Conservation (phyloP, 2,888 invertebrate species). For the Orchesella flavescens region DNA sequence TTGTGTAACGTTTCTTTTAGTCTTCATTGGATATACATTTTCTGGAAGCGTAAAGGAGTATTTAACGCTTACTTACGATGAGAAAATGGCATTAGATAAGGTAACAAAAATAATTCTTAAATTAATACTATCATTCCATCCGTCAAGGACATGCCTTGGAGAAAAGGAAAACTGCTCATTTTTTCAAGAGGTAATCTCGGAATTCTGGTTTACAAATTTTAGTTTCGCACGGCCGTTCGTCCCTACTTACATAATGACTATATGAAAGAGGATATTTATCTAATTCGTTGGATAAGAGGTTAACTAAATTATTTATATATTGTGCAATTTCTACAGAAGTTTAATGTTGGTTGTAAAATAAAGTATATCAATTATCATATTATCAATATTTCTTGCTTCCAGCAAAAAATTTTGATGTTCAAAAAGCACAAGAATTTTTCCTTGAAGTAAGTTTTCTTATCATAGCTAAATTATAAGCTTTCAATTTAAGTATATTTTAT, state of each 20-base stretch:
- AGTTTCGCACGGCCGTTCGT: slow-evolving; percentile 1
- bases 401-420: slow-evolving; percentile 28
- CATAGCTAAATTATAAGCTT: too few relatives aligned
- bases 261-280: slow-evolving; percentile 32
- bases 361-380: too few relatives aligned
- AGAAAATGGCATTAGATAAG: slow-evolving; percentile 8
- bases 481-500: too few relatives aligned
- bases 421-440: slow-evolving; percentile 10
- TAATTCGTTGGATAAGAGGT: slow-evolving; percentile 46
- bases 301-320: background rate
- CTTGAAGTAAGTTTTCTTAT: slow-evolving; percentile 27
- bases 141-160: too few relatives aligned
- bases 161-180: too few relatives aligned
- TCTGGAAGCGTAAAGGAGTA: background rate
- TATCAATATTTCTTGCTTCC: background rate
- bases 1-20: background rate
- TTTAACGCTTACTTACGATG: background rate
- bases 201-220: background rate
- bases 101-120: too few relatives aligned
- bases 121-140: too few relatives aligned
- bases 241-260: slow-evolving; percentile 10
- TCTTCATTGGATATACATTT: background rate
- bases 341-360: background rate
- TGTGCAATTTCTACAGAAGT: background rate
- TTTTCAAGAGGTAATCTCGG: too few relatives aligned